These are phyloP conservation scores for Rhysida immarginata DNA, from an alignment of 1,140 invertebrate genomes.

Conservation along the genomic window DNA sequence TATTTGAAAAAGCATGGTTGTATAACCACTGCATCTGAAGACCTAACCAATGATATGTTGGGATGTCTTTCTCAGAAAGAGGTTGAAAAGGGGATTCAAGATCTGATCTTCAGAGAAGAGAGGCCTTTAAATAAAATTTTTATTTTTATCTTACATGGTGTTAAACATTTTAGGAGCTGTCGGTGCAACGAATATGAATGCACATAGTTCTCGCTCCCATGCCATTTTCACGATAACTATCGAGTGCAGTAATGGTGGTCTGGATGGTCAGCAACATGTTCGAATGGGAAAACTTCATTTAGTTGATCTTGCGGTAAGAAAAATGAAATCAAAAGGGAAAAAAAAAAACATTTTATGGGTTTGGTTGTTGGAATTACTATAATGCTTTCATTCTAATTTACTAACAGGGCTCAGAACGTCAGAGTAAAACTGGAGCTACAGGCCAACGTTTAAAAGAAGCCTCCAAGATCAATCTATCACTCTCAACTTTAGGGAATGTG, in stretches of 20 bases:
- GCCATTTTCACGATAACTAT: constrained; percentile 77
- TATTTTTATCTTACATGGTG: neutral
- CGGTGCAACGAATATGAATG: constrained; percentile 74
- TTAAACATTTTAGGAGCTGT: constrained; percentile 37
- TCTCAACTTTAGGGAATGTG: constrained; percentile 86
- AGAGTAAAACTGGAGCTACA: constrained; percentile 79
- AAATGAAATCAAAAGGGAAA: too few relatives aligned
- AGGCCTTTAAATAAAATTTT: too few relatives aligned
- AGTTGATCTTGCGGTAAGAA: constrained; percentile 62
- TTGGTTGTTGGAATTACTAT: neutral
- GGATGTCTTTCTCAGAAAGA: too few relatives aligned
- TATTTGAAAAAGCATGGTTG: too few relatives aligned
- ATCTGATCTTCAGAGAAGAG: neutral
- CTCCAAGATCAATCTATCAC: constrained; percentile 85
- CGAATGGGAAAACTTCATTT: constrained; percentile 64
- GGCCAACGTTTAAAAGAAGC: constrained; percentile 82
- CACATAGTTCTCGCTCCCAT: constrained; percentile 67
- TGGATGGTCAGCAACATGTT: constrained; percentile 44
- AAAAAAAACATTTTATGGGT: neutral
- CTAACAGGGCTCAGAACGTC: constrained; percentile 58
- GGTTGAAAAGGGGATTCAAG: too few relatives aligned
- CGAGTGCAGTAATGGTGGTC: constrained; percentile 53
- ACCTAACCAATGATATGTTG: too few relatives aligned
- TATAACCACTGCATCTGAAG: too few relatives aligned
- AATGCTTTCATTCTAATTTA: neutral